These are phyloP conservation scores for Eriocheir sinensis DNA, from an alignment of 1,140 invertebrate species.

Conservation along the genomic window DNA sequence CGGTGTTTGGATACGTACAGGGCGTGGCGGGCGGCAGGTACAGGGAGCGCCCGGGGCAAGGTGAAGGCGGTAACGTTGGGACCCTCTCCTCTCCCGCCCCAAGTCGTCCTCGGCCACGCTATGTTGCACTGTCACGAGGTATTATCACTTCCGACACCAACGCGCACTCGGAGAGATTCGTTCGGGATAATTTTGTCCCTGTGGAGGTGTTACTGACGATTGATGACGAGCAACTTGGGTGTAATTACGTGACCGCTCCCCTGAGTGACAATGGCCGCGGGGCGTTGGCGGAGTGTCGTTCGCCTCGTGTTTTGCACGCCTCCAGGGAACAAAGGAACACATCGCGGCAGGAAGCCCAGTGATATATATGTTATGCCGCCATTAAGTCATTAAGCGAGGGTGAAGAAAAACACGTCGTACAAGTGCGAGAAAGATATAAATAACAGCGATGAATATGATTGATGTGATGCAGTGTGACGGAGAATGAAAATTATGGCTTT, in stretches of 20 bases:
- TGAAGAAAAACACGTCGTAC: not conserved
- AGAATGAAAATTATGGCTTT: not conserved
- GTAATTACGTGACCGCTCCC: not conserved
- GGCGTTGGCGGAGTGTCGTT: not conserved
- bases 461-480: not conserved
- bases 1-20: not conserved
- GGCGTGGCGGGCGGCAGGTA: not conserved
- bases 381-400: not conserved
- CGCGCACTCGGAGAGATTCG: not conserved
- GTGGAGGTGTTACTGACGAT: not conserved
- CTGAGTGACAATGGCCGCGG: not conserved
- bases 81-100: not conserved
- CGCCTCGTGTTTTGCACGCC: not conserved
- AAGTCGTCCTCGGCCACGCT: not conserved
- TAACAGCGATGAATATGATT: not conserved
- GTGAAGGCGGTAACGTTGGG: not conserved
- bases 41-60: not conserved
- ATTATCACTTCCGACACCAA: not conserved
- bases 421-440: not conserved
- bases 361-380: not conserved
- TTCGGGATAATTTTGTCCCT: not conserved
- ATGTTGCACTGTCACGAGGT: not conserved
- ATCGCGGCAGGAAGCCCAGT: not conserved
- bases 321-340: not conserved
- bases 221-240: slow-evolving; percentile 10